Base-by-base conservation (phyloP, 2,888 invertebrate genomes). In the Meliscaeva auricollis region DNA sequence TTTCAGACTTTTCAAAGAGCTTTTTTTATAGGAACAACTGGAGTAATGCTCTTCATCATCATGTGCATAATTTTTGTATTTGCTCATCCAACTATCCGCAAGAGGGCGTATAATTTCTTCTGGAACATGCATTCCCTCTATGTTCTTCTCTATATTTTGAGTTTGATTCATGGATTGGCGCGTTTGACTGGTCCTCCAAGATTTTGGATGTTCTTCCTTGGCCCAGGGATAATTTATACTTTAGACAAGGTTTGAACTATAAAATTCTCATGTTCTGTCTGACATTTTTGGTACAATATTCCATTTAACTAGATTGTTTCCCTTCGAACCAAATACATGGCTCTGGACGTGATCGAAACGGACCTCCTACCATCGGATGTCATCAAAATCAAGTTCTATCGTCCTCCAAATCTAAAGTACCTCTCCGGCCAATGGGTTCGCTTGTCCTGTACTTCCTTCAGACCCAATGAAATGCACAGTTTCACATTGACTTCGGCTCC, bases 11-110 rank as follows among this genome's bases (percentile, higher is more conserved):
- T 3, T 58, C 26, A 41, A 20, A 35, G 32, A 38, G 9, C 11
- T 46, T 17, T 32, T 30, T 9, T 68, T 74, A 1, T 90, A 97
- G 97, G 98, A 87, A 92, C 97, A 3, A 97, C 96, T 2, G 98
- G 98, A 11, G 97, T 98, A 0, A 90, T 97, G 1, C 93, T 98
- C 0, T 98, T 98, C 90, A 94, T 97, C 69, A 95, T 98, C 70
- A 98, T 98, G 96, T 96, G 97, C 90, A 96, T 98, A 70, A 98
- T 99, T 88, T 98, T 98, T 90, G 96, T 98, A n/a, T 99, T 99
- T 91, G 98, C 98, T 0, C 98, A 98, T 93, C 98, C 98, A 0
- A 95, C 95, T 3, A 96, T 98, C 82, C 94, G 98, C 58, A 97
- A 98, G 91, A 96, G 97, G 89, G 98, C 98, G 0, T 98, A 98